Percentiles rank a stretch among this genome's conserved stretches.
phyloP scores from a whole-genome alignment of 2,113 vertebrate species.

The Morone chrysops region DNA sequence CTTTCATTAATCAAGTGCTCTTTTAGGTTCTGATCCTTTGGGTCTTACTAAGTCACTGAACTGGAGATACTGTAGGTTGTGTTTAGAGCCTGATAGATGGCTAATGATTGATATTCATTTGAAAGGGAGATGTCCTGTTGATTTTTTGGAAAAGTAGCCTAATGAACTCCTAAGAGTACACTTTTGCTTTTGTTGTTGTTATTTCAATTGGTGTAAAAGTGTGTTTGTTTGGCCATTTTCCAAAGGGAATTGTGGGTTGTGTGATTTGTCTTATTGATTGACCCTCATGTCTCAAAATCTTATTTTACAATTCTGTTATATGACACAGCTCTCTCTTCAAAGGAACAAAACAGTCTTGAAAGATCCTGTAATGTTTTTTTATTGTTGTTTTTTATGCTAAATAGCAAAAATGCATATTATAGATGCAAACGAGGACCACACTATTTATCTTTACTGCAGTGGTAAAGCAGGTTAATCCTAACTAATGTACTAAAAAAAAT shows the following conservation, averaged over 20 bases:
- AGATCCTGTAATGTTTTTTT: slow-evolving; percentile 44
- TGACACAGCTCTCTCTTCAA: slow-evolving; percentile 73
- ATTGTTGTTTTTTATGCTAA: slow-evolving; percentile 38
- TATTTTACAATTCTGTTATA: slow-evolving; percentile 67
- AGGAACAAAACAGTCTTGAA: slow-evolving; percentile 64
- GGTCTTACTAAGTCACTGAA: slow-evolving; percentile 86
- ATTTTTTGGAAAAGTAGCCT: slow-evolving; percentile 81
- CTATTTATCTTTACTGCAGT: slow-evolving; percentile 29
- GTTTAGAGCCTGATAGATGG: slow-evolving; percentile 88
- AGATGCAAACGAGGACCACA: slow-evolving; percentile 32
- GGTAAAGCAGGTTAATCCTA: slow-evolving; percentile 24
- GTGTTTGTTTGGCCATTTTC: slow-evolving; percentile 83
- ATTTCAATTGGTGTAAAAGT: slow-evolving; percentile 83
- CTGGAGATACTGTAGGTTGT: slow-evolving; percentile 84
- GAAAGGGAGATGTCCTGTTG: slow-evolving; percentile 85
- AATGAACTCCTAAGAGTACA: slow-evolving; percentile 77
- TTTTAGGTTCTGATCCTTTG: slow-evolving; percentile 92
- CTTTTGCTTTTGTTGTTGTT: slow-evolving; percentile 84
- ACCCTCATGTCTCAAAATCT: slow-evolving; percentile 76
- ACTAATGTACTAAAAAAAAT: slow-evolving; percentile 32
- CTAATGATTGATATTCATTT: slow-evolving; percentile 85
- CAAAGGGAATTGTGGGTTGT: slow-evolving; percentile 80
- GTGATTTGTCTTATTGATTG: slow-evolving; percentile 81
- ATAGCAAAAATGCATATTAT: slow-evolving; percentile 36
- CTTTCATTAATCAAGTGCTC: slow-evolving; percentile 92